phyloP scores from a whole-genome alignment of 2,888 invertebrate genomes.

The Gari tellinella region DNA sequence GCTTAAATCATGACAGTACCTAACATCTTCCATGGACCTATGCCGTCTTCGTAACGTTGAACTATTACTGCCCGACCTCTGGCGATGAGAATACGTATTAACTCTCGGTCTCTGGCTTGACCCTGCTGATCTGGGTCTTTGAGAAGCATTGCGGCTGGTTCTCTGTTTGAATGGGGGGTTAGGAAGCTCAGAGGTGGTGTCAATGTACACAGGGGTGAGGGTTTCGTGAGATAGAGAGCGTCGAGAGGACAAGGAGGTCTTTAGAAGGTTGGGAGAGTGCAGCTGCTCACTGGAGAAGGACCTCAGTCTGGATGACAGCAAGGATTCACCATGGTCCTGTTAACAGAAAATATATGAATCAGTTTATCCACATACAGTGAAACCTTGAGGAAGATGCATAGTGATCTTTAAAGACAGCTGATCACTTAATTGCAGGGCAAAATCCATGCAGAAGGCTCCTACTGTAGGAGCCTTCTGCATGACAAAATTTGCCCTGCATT shows the following conservation, averaged over 20 bases:
- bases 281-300: slow-evolving; percentile 39
- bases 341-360: too few relatives aligned
- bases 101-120: too few relatives aligned
- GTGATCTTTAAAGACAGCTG: too few relatives aligned
- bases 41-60: slow-evolving; percentile 36
- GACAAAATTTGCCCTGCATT: too few relatives aligned
- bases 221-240: slow-evolving; percentile 47
- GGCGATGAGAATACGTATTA: slow-evolving; percentile 34
- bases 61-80: slow-evolving; percentile 45
- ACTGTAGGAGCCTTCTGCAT: too few relatives aligned
- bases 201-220: slow-evolving; percentile 52
- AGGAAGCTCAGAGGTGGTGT: slow-evolving; percentile 47
- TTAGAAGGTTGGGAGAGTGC: slow-evolving; percentile 35
- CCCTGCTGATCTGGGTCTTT: slow-evolving; percentile 45
- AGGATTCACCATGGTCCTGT: too few relatives aligned
- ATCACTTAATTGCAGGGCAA: too few relatives aligned
- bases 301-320: neutral
- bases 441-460: too few relatives aligned
- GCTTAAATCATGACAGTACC: slow-evolving; percentile 15
- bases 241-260: slow-evolving; percentile 49
- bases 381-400: too few relatives aligned
- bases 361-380: too few relatives aligned
- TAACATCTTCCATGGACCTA: slow-evolving; percentile 47
- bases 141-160: slow-evolving; percentile 18
- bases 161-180: slow-evolving; percentile 10